Evolutionary conservation across 2,113 vertebrate genomes (phyloP).

Genomic region (Neolamprologus fasciatus): DNA sequence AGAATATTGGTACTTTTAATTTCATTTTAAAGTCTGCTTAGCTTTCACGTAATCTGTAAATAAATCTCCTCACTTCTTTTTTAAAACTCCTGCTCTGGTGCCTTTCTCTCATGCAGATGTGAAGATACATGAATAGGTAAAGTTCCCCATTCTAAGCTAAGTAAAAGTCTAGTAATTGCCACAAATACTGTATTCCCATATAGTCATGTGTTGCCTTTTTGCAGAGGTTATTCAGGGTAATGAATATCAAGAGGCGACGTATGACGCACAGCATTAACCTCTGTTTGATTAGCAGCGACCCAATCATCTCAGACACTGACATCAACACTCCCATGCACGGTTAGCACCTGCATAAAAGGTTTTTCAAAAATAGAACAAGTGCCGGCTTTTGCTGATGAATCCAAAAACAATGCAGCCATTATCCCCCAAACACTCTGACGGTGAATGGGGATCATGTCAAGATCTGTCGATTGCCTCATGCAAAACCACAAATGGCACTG

Average conservation of each 20-base stretch:
- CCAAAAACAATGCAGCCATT: constrained; percentile 53
- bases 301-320: constrained; percentile 43
- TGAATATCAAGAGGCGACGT: constrained; percentile 23
- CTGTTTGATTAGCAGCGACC: constrained; percentile 54
- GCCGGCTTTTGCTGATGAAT: constrained; percentile 47
- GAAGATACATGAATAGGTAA: background rate
- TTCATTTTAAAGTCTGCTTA: background rate
- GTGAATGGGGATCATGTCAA: constrained; percentile 25
- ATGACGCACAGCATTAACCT: constrained; percentile 58
- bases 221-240: constrained; percentile 5
- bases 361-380: constrained; percentile 53
- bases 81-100: fast-evolving
- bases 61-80: background rate
- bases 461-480: constrained; percentile 32
- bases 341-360: constrained; percentile 31
- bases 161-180: background rate
- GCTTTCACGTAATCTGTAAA: background rate
- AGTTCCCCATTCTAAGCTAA: background rate
- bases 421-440: constrained; percentile 25
- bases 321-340: constrained; percentile 30
- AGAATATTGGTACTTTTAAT: background rate
- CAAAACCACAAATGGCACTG: constrained; percentile 33
- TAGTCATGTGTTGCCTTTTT: background rate
- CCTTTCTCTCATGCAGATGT: background rate
- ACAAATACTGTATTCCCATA: background rate